Percentiles rank a stretch among this genome's conserved stretches.
Conservation (phyloP, 2,113 vertebrate species). For the Pardalotus punctatus region DNA sequence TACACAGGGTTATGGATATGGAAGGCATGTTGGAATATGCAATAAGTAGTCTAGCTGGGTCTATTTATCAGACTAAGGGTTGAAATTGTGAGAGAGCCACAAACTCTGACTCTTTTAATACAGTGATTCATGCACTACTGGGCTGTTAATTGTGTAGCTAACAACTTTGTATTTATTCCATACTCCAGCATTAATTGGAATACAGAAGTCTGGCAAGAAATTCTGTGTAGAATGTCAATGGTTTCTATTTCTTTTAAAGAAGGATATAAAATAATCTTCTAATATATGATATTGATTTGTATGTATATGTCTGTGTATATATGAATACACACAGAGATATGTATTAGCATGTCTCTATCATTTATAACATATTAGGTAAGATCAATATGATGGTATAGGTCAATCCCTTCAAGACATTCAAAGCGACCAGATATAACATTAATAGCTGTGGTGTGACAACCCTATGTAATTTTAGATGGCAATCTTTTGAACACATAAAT, state of each 20-base stretch:
- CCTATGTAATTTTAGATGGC: neutral
- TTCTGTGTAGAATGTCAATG: neutral
- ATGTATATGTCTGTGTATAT: neutral
- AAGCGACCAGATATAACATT: neutral
- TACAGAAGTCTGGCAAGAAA: neutral
- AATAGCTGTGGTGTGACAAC: neutral
- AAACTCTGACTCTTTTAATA: neutral
- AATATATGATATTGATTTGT: neutral
- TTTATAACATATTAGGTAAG: neutral
- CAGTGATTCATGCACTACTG: neutral
- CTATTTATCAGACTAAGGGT: neutral
- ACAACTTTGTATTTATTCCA: neutral
- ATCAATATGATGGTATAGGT: neutral
- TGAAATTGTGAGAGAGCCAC: neutral
- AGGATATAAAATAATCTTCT: neutral
- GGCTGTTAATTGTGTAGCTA: neutral
- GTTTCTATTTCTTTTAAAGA: neutral
- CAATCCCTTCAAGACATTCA: neutral
- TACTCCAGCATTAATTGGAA: neutral
- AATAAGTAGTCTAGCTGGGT: neutral
- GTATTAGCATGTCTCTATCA: neutral
- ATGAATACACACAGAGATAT: rapidly evolving
- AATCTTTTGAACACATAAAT: neutral
- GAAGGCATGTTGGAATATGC: neutral
- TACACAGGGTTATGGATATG: neutral